These are phyloP conservation scores for Eulemur mongoz DNA, from an alignment of 2,797 vertebrate genomes.

Conservation along the genomic window DNA sequence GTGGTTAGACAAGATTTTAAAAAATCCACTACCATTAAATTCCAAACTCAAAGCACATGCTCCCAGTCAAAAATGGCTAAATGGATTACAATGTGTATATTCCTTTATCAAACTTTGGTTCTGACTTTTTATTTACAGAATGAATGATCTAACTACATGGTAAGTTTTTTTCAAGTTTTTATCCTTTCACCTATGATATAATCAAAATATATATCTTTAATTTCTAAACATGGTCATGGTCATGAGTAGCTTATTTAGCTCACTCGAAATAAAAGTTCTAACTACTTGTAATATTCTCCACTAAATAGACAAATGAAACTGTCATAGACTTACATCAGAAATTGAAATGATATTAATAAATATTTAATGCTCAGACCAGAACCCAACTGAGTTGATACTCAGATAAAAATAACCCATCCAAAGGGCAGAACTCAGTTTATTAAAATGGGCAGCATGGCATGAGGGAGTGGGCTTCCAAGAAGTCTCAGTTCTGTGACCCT, in stretches of 20 bases:
- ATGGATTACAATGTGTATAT: not conserved
- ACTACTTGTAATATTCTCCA: constrained; percentile 48
- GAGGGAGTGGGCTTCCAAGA: not conserved
- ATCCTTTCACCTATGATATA: constrained; percentile 29
- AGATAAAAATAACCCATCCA: constrained; percentile 19
- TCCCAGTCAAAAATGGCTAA: constrained; percentile 10
- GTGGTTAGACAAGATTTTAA: not conserved
- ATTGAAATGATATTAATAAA: constrained; percentile 12
- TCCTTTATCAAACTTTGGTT: constrained; percentile 39
- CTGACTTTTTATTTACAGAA: constrained; percentile 50
- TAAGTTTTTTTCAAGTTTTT: constrained; percentile 37
- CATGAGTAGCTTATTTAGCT: constrained; percentile 10
- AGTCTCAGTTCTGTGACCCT: not conserved
- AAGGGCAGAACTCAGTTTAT: not conserved
- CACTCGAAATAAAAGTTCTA: constrained; percentile 10
- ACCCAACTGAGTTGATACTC: constrained; percentile 16
- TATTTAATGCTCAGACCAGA: constrained; percentile 16
- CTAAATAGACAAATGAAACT: constrained; percentile 40
- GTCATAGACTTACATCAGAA: constrained; percentile 40
- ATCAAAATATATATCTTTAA: constrained; percentile 51
- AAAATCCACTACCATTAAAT: constrained; percentile 23
- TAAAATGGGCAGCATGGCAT: not conserved
- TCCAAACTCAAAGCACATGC: not conserved
- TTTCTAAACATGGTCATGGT: constrained; percentile 53
- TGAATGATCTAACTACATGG: constrained; percentile 14